Evolutionary conservation across 2,888 invertebrate genomes (phyloP).

Genomic region (Zygaena filipendulae): DNA sequence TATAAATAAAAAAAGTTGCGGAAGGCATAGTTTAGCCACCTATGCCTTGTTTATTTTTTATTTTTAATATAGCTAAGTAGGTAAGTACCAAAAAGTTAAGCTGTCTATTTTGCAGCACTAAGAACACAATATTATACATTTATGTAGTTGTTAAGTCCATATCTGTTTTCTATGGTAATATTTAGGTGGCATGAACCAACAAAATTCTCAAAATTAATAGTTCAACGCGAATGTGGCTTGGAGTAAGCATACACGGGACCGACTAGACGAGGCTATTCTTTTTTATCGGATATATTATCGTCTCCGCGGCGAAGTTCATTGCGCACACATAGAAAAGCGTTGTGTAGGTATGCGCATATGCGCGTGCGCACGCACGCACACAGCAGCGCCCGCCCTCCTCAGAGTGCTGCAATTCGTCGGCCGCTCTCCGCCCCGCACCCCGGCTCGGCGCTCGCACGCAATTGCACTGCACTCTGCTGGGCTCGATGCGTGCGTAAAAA

Average conservation of each 20-base stretch:
- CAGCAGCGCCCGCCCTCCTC: constrained; percentile 46
- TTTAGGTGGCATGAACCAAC: too few species aligned
- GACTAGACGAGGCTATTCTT: constrained; percentile 43
- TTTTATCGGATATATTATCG: constrained; percentile 57
- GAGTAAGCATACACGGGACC: constrained; percentile 55
- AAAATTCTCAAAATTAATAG: constrained; percentile 35
- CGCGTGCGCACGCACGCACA: constrained; percentile 53
- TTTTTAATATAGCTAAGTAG: too few species aligned
- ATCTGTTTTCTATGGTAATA: too few species aligned
- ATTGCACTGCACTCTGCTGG: constrained; percentile 56
- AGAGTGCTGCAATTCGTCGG: constrained; percentile 63
- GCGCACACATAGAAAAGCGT: constrained; percentile 17
- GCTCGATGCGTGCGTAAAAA: constrained; percentile 63
- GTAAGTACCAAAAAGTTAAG: too few species aligned
- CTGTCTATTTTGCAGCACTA: too few species aligned
- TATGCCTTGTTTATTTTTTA: too few species aligned
- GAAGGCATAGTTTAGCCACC: too few species aligned
- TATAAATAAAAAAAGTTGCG: too few species aligned
- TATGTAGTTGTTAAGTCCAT: too few species aligned
- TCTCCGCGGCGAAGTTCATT: constrained; percentile 25
- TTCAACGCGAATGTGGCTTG: constrained; percentile 45
- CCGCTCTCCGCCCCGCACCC: constrained; percentile 28
- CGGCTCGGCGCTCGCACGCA: constrained; percentile 33
- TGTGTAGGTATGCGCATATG: constrained; percentile 32
- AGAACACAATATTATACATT: too few species aligned